Evolutionary conservation across 2,888 invertebrate genomes (phyloP), one percentile per base, ranked within the genome.

Genomic region (Blastobasis lacticolella): DNA sequence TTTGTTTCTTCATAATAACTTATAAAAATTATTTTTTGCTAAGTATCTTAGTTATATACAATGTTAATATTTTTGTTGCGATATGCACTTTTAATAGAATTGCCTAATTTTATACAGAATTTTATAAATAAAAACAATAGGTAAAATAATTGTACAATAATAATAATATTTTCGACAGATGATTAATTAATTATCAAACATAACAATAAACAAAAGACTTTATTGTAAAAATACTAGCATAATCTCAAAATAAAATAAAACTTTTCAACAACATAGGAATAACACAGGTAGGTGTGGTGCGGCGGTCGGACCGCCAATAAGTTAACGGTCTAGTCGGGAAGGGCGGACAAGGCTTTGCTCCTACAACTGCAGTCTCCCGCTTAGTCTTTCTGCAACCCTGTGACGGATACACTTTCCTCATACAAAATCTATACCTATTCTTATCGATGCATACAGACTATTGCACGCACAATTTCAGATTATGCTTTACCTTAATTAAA

Each of bases 51-150:
- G 64, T 73, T 79, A 84, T 83, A 74, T 83, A 83, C 82, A 84
- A 55, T 61, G 63, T 70, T 66, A 67, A 68, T 70, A 67, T 58
- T 55, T 48, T 67, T 74, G 62, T 77, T 73, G 69, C 77, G 80
- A 84, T 86, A 83, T 82, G 80, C 78, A 67, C 75, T 71, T 66
- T 69, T 60, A 59, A 23, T 23, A 23, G 23, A 63, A 59, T 64
- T 76, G 72, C 78, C 78, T 78, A 82, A 80, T 83, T 81, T 83
- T 81, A 77, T 81, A 81, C 75, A 69, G 75, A 75, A 79, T 73
- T 73, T 71, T 71, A 71, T 72, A 73, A 71, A 69, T 67, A 71
- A 70, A 42, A n/a, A 9, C 10, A 8, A 23, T 23, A 38, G 42
- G 10, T 42, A 46, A 75, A 73, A 73, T 77, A 73, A 81, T 75